These are phyloP conservation scores for Spinus pinus DNA, from an alignment of 2,797 vertebrate genomes.

Conservation along the genomic window DNA sequence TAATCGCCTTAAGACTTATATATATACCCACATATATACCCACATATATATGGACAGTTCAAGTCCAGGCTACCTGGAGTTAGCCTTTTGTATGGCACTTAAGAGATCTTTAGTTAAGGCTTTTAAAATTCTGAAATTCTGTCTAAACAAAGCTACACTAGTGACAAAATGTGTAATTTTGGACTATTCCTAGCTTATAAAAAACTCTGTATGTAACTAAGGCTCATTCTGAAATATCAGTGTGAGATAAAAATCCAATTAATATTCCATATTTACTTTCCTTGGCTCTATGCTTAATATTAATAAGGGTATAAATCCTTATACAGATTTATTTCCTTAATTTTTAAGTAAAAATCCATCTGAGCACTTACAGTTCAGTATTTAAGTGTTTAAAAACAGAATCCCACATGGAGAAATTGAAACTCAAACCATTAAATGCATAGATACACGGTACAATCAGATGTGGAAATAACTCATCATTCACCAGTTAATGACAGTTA, in stretches of 20 bases:
- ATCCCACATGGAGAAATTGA: not conserved
- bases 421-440: not conserved
- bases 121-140: not conserved
- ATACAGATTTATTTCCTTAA: not conserved
- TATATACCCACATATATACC: not conserved
- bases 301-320: not conserved
- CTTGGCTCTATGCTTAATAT: not conserved
- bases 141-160: not conserved
- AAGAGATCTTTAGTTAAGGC: not conserved
- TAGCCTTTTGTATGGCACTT: not conserved
- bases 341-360: not conserved
- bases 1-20: not conserved
- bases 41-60: not conserved
- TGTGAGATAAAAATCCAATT: not conserved
- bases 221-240: not conserved
- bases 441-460: not conserved
- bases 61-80: not conserved
- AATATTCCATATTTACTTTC: not conserved
- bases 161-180: not conserved
- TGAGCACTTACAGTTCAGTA: not conserved
- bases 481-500: not conserved
- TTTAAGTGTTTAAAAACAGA: not conserved
- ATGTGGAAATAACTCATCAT: not conserved
- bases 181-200: not conserved
- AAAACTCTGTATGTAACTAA: fast-evolving